Evolutionary conservation across 2,113 vertebrate species (phyloP), one percentile per base, ranked within the genome.

Genomic region (Accipiter cooperii): DNA sequence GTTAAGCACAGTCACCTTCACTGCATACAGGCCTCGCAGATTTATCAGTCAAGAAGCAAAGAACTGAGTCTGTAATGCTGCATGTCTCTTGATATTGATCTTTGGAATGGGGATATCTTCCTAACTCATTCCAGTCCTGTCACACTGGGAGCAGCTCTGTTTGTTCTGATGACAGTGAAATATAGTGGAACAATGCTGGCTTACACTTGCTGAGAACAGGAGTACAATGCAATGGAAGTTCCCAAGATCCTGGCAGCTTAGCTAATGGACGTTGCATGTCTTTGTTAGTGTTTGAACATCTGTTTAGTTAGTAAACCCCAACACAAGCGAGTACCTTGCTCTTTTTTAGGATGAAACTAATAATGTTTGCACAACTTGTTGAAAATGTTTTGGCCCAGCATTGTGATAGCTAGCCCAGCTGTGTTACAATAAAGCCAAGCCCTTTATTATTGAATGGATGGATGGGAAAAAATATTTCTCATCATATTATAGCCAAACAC

Each of bases 281-380:
- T 94, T 80, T 78, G 24, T 60, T 79, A 78, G 73, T 55, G n/a
- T 89, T 88, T 92, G 79, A 92, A 92, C 79, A 94, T 94, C 86
- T 90, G 60, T 84, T 87, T 80, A 61, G 31, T 89, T 52, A 64
- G 47, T 68, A 89, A 92, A 40, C 12, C 38, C 24, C 24, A 68
- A 83, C 55, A 74, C 65, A 81, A 86, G 25, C 8, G 46, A 94
- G 16, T 87, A 91, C 78, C 84, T 87, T 89, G 28, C 52, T 87
- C 29, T 87, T 94, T 83, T 85, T 87, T 73, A 93, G 70, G 74
- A 80, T 20, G 42, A 89, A 91, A 51, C 22, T 82, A 85, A 93
- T 66, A 57, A 85, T 20, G 19, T 96, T 96, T 65, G 44, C 95
- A 83, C 63, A 89, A 65, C 44, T 57, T 89, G 86, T 84, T 95